These are phyloP conservation scores for Papilio machaon DNA, from an alignment of 1,140 invertebrate genomes.

Conservation along the genomic window DNA sequence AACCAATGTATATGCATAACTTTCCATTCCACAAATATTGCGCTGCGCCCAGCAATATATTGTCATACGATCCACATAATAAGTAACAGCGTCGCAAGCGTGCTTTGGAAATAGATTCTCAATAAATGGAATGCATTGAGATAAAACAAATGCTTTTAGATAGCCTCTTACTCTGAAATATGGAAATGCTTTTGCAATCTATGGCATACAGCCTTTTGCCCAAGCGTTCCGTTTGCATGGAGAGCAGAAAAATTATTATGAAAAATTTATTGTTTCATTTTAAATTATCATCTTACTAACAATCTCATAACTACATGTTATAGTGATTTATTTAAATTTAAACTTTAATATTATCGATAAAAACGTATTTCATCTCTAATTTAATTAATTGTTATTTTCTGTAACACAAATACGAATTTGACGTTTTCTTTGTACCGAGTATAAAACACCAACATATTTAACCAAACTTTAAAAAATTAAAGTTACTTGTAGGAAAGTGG, in stretches of 20 bases:
- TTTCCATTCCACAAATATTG: background rate
- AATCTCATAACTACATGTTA: no score
- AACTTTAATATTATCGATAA: background rate
- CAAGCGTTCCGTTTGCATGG: background rate
- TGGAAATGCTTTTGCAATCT: slow-evolving; percentile 28
- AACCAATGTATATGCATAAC: slow-evolving; percentile 10
- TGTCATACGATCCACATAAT: slow-evolving; percentile 8
- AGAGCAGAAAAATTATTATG: background rate
- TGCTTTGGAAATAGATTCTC: slow-evolving; percentile 21
- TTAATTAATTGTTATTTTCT: no score
- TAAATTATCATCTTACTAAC: no score
- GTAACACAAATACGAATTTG: no score
- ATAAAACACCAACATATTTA: no score
- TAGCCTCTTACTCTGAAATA: slow-evolving; percentile 24
- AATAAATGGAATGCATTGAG: slow-evolving; percentile 21
- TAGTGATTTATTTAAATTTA: no score
- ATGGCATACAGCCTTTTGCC: slow-evolving; percentile 19
- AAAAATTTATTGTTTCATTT: background rate
- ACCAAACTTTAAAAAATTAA: no score
- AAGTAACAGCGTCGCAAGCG: slow-evolving; percentile 9
- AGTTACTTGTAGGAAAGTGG: no score
- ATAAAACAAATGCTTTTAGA: slow-evolving; percentile 27
- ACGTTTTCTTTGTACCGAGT: no score
- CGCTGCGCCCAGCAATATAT: background rate
- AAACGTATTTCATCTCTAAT: no score